These are phyloP conservation scores for Lophochroa leadbeateri DNA, from an alignment of 2,113 vertebrate species.

Conservation along the genomic window DNA sequence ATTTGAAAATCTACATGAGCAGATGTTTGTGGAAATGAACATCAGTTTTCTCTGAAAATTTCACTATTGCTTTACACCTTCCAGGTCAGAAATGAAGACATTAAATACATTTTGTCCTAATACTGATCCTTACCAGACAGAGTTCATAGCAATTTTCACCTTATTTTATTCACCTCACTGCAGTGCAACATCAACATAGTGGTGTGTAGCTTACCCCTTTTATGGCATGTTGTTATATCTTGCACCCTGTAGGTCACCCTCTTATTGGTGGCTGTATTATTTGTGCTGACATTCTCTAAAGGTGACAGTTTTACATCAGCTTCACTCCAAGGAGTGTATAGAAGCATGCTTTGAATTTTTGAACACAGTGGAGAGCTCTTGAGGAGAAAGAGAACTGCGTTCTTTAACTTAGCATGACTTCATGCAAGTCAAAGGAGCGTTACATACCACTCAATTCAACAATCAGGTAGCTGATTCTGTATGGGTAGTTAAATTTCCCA, in stretches of 20 bases:
- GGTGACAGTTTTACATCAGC: background rate
- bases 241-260: background rate
- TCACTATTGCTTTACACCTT: background rate
- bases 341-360: background rate
- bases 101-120: background rate
- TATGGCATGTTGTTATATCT: background rate
- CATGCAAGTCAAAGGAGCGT: background rate
- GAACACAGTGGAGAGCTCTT: background rate
- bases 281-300: background rate
- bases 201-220: background rate
- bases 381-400: background rate
- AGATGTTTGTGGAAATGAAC: background rate
- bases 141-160: background rate
- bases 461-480: background rate
- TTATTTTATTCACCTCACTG: background rate
- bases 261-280: background rate
- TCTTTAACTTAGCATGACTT: background rate
- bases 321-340: background rate
- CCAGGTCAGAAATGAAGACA: background rate
- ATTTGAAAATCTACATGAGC: background rate
- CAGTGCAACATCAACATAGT: background rate
- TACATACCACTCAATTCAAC: background rate
- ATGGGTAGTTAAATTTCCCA: background rate
- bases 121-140: background rate
- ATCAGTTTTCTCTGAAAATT: background rate